Conservation (phyloP, 2,113 vertebrate species). For the Coryphaenoides rupestris region DNA sequence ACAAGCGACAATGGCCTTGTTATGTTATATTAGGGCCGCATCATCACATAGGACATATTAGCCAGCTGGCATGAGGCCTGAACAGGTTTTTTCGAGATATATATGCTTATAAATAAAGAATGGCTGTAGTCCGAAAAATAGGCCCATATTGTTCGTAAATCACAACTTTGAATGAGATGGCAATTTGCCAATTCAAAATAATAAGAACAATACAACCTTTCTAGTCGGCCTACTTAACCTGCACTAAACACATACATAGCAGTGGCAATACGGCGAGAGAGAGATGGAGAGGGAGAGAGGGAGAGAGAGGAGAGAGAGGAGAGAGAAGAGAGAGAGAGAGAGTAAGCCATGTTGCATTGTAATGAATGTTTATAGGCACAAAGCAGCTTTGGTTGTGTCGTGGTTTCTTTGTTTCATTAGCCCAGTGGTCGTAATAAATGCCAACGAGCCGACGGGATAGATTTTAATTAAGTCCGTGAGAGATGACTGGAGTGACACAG, state of each 20-base stretch:
- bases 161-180: too few species aligned
- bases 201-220: background rate
- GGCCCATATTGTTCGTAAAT: too few species aligned
- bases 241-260: too few species aligned
- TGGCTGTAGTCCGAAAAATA: too few species aligned
- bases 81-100: too few species aligned
- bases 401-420: conserved; percentile 71
- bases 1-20: too few species aligned
- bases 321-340: background rate
- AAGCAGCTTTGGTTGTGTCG: conserved; percentile 56
- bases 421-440: conserved; percentile 68
- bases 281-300: background rate
- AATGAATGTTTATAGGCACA: conserved; percentile 60
- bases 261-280: too few species aligned
- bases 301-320: background rate
- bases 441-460: conserved; percentile 68
- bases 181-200: background rate
- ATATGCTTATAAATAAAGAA: too few species aligned
- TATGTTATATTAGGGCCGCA: too few species aligned
- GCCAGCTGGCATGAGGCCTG: too few species aligned
- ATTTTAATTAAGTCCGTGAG: conserved; percentile 75
- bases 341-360: conserved; percentile 13
- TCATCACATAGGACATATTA: too few species aligned
- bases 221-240: background rate
- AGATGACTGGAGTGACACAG: conserved; percentile 70